A percentile compares a stretch with the other conserved stretches of the same genome.
phyloP scores from a whole-genome alignment of 2,797 vertebrate genomes.

The Spinibarbus caldwelli region DNA sequence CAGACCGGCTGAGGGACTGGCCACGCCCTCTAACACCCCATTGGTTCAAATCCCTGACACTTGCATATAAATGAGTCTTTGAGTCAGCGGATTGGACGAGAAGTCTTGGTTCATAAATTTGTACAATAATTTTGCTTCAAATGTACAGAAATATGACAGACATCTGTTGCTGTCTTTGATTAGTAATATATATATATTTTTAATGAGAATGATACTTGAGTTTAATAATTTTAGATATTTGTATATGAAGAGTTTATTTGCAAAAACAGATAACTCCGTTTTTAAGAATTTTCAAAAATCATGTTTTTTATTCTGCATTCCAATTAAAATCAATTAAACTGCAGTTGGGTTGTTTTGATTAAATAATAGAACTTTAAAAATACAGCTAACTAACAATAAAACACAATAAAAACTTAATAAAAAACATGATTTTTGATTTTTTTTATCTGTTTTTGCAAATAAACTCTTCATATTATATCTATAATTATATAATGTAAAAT shows the following conservation, averaged over 20 bases:
- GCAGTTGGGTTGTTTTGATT: no score
- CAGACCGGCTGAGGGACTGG: constrained; percentile 49
- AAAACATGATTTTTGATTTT: no score
- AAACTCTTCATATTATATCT: no score
- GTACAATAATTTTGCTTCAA: background rate
- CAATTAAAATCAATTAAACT: no score
- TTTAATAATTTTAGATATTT: background rate
- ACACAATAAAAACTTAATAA: no score
- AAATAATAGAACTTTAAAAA: no score
- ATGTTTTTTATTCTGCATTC: no score
- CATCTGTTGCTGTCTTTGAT: background rate
- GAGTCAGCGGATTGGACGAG: constrained; percentile 63
- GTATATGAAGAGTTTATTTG: no score
- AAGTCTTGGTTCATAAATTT: constrained; percentile 13
- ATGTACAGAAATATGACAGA: background rate
- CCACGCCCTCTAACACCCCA: constrained; percentile 59
- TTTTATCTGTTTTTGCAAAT: no score
- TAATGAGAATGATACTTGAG: background rate
- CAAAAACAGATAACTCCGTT: no score
- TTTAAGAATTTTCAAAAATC: no score
- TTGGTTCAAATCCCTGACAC: constrained; percentile 62
- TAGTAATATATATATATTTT: background rate
- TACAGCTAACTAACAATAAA: no score
- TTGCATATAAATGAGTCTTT: constrained; percentile 21
- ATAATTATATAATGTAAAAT: background rate